Evolutionary conservation across 2,797 vertebrate species (phyloP), one percentile per base, ranked within the genome.

Genomic region (Sebastolobus alascanus): DNA sequence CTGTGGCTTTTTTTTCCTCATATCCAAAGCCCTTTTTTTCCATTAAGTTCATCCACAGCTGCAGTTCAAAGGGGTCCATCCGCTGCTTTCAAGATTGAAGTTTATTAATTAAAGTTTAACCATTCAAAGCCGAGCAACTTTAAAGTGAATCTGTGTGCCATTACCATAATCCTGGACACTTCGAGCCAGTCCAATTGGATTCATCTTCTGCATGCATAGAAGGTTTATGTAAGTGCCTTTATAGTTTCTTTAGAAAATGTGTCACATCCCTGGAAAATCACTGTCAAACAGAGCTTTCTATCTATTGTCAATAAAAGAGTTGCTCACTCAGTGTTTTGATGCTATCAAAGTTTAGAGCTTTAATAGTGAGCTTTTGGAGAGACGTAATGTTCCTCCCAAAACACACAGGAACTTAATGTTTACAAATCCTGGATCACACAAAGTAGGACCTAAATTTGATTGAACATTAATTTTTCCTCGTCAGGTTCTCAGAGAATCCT

Each of bases 61-160:
- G 61, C 14, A 60, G 61, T 73, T 83, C 60, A 80, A 75, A 86
- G 61, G 6, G 8, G 18, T 40, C 35, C 14, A 27, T 60, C 46
- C n/a, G 2, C 38, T 46, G 50, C 43, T 68, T 77, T 83, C 6
- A 74, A 71, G 33, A 68, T 68, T 59, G 52, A 59, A 11, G n/a
- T 72, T 69, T 76, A 75, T 74, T 79, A 68, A 82, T 87, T 68
- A 27, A 67, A 74, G 50, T 85, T 64, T 9, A 68, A 76, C 27
- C 64, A 69, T 52, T 80, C 29, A 70, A 68, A 80, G 59, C 40
- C 18, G 27, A 69, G 10, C 6, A 61, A 66, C 56, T 55, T 68
- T 50, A 35, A 65, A 65, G 54, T 52, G 25, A 68, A 50, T 43
- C 54, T 37, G 1, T 61, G 22, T 58, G 38, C 50, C 54, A 37